These are phyloP conservation scores for Alviniconcha strummeri DNA, from an alignment of 2,888 invertebrate species.

Conservation along the genomic window DNA sequence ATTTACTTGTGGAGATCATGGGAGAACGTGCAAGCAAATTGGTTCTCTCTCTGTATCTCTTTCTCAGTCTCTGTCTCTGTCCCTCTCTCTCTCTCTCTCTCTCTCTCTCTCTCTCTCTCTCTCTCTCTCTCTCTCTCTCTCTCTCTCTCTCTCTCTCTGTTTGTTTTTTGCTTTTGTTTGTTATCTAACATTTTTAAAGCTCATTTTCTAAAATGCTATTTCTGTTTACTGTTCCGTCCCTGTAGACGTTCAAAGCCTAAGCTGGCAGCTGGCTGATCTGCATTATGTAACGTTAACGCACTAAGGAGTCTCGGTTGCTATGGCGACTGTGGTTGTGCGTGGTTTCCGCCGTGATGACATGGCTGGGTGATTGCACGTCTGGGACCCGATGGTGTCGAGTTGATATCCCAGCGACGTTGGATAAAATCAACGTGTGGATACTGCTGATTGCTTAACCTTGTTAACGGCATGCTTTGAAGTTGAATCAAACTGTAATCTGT, in stretches of 20 bases:
- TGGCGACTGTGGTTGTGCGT: not conserved
- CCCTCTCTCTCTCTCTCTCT: too few relatives aligned
- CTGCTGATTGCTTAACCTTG: too few relatives aligned
- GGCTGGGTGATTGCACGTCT: not conserved
- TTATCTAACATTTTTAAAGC: not conserved
- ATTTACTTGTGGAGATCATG: too few relatives aligned
- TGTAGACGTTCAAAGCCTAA: not conserved
- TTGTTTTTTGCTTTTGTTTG: not conserved
- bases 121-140: not conserved
- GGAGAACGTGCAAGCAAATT: too few relatives aligned
- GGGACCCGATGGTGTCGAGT: not conserved
- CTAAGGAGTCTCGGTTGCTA: constrained; percentile 13
- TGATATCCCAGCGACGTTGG: not conserved
- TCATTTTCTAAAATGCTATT: not conserved
- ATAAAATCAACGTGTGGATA: too few relatives aligned
- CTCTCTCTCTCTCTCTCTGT: not conserved
- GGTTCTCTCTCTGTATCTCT: too few relatives aligned
- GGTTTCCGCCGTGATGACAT: not conserved
- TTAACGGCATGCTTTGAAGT: too few relatives aligned
- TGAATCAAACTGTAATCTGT: too few relatives aligned
- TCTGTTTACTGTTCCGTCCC: not conserved
- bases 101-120: too few relatives aligned
- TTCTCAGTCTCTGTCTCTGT: too few relatives aligned
- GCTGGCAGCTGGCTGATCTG: not conserved
- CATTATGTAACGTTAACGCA: constrained; percentile 22